phyloP scores from a whole-genome alignment of 2,113 vertebrate genomes.

The Aleadryas rufinucha region DNA sequence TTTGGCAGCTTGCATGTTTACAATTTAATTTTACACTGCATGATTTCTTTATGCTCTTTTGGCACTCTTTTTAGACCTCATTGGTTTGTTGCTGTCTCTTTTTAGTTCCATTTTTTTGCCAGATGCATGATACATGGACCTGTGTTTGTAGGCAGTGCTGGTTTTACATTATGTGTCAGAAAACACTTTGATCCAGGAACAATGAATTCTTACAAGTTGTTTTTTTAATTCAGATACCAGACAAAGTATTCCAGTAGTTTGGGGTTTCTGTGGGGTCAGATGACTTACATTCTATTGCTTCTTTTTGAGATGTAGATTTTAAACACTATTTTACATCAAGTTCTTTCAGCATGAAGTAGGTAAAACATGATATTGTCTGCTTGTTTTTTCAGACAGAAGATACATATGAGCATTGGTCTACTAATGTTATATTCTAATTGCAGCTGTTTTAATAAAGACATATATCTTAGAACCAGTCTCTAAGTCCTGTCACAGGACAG shows the following conservation, averaged over 20 bases:
- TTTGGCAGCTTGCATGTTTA: conserved; percentile 20
- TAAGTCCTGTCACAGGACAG: not conserved
- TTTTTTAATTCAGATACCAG: not conserved
- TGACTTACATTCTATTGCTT: not conserved
- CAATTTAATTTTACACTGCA: not conserved
- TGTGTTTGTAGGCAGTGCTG: not conserved
- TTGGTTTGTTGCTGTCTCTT: not conserved
- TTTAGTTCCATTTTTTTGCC: not conserved
- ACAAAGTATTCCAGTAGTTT: not conserved
- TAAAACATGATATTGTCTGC: not conserved
- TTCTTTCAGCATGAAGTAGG: not conserved
- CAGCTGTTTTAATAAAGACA: not conserved
- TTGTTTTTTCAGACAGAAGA: not conserved
- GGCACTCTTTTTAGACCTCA: not conserved
- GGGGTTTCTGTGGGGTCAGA: not conserved
- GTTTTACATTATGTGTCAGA: not conserved
- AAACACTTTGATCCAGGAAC: not conserved
- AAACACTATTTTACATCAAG: not conserved
- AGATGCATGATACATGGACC: not conserved
- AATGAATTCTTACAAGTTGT: not conserved
- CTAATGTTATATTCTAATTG: not conserved
- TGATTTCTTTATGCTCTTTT: conserved; percentile 29
- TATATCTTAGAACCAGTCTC: not conserved
- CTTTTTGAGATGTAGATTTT: not conserved
- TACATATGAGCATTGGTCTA: not conserved